Evolutionary conservation across 2,113 vertebrate genomes (phyloP).

Genomic region (Platycercus adscitus): DNA sequence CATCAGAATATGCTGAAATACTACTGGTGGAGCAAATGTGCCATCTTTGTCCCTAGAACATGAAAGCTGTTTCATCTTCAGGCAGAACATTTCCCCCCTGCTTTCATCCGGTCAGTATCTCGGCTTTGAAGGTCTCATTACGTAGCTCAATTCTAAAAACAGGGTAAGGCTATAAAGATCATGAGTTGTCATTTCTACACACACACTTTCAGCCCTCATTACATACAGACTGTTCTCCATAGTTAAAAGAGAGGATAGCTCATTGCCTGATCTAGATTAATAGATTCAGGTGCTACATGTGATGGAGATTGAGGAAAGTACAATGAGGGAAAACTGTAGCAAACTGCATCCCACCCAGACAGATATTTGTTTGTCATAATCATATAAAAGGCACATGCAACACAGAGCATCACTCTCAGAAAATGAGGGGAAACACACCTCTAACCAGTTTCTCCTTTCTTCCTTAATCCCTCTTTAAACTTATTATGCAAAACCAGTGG

Average conservation of each 20-base stretch:
- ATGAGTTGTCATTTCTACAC: background rate
- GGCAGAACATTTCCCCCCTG: background rate
- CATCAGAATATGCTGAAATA: background rate
- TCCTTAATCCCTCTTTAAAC: slow-evolving; percentile 26
- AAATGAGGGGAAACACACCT: background rate
- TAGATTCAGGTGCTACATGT: background rate
- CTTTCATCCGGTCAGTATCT: background rate
- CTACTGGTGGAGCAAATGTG: background rate
- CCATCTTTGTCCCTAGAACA: background rate
- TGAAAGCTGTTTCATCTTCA: background rate
- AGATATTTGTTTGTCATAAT: background rate
- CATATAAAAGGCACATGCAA: background rate
- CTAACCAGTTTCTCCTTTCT: background rate
- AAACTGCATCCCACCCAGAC: background rate
- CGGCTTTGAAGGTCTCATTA: background rate
- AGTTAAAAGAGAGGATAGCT: background rate
- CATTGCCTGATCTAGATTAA: background rate
- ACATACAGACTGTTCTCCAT: background rate
- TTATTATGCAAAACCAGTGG: slow-evolving; percentile 26
- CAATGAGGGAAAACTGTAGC: background rate
- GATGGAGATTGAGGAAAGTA: background rate
- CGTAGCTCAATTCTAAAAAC: background rate
- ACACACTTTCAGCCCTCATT: background rate
- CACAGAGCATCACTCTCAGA: background rate
- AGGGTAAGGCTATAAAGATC: background rate